These are phyloP conservation scores for Chloroceryle inda DNA, from an alignment of 2,797 vertebrate genomes.

Conservation along the genomic window DNA sequence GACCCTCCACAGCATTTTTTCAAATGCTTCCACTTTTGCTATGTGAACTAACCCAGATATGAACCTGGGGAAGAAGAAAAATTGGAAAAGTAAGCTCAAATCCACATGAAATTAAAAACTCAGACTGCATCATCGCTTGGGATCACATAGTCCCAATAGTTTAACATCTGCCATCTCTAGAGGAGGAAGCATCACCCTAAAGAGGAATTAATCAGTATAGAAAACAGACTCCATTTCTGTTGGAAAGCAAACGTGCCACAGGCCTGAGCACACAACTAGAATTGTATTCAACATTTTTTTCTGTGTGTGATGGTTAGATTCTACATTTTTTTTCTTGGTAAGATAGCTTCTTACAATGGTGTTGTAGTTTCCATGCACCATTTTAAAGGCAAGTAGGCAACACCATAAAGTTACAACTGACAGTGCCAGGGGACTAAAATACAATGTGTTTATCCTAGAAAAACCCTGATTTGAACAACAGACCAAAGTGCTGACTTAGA, in stretches of 20 bases:
- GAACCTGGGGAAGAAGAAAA: slow-evolving; percentile 82
- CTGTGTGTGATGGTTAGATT: not conserved
- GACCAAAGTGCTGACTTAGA: not conserved
- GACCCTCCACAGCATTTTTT: slow-evolving; percentile 95
- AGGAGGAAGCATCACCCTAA: not conserved
- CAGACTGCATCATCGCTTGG: not conserved
- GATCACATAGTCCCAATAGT: not conserved
- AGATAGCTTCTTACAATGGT: not conserved
- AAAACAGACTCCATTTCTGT: not conserved
- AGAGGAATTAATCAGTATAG: not conserved
- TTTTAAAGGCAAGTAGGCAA: not conserved
- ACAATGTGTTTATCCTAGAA: not conserved
- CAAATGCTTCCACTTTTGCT: slow-evolving; percentile 94
- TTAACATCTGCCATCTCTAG: not conserved
- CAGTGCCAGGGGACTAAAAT: not conserved
- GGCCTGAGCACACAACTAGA: not conserved
- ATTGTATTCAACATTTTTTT: rapidly evolving
- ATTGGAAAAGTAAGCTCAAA: not conserved
- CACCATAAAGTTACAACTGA: not conserved
- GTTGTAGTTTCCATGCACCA: rapidly evolving
- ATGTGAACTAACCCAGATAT: slow-evolving; percentile 93
- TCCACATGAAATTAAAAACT: not conserved
- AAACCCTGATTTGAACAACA: not conserved
- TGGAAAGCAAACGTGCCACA: not conserved
- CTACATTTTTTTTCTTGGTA: not conserved